A percentile compares a stretch with the other conserved stretches of the same genome.
Evolutionary conservation across 2,113 vertebrate genomes (phyloP).

Genomic region (Nanger granti): DNA sequence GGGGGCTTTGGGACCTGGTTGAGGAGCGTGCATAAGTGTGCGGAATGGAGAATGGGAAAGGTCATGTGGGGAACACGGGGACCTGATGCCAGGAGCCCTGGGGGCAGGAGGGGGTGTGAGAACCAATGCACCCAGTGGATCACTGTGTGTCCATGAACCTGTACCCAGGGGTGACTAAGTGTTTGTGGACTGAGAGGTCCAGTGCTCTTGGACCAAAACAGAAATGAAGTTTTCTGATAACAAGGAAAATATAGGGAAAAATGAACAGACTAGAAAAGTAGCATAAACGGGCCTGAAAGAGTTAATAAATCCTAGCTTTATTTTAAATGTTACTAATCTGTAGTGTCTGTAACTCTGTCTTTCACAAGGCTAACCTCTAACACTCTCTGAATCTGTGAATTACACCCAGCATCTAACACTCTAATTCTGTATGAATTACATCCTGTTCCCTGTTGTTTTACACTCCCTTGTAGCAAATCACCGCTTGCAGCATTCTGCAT

Average conservation of each 20-base stretch:
- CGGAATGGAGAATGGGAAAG: too few relatives aligned
- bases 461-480: not conserved
- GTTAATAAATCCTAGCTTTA: not conserved
- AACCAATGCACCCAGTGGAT: not conserved
- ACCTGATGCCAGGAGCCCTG: not conserved
- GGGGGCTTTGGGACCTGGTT: not conserved
- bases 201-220: not conserved
- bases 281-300: not conserved
- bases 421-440: not conserved
- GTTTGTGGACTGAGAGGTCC: not conserved
- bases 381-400: not conserved
- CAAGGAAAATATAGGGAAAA: not conserved
- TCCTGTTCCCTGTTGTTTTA: not conserved
- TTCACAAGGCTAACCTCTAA: not conserved
- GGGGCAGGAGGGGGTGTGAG: not conserved
- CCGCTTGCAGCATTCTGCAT: not conserved
- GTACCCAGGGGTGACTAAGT: not conserved
- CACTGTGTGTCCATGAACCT: not conserved
- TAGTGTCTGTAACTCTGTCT: not conserved
- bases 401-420: not conserved
- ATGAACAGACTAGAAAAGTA: not conserved
- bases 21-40: too few relatives aligned
- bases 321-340: not conserved
- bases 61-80: not conserved
- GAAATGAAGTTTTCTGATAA: not conserved